A percentile compares a stretch with the other conserved stretches of the same genome.
Conservation (phyloP, 2,797 vertebrate genomes). For the Vireo griseus region DNA sequence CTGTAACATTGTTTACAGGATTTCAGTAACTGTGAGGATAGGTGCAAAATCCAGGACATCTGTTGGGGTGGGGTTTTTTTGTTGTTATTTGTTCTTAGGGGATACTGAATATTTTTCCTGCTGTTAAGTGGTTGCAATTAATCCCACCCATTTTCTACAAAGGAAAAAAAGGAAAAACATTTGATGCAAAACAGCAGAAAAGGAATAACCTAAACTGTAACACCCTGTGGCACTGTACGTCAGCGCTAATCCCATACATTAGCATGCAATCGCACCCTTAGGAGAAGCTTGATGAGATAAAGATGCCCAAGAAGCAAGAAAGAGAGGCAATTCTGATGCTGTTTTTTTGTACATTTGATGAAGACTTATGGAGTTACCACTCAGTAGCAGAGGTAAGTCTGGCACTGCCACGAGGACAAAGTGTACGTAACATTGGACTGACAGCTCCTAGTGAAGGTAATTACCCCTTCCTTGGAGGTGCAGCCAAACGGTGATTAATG, state of each 20-base stretch:
- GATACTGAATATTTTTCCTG: background rate
- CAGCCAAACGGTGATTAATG: background rate
- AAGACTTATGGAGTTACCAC: background rate
- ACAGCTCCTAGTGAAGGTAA: background rate
- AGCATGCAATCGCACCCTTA: background rate
- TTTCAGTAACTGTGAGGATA: background rate
- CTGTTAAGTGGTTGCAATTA: background rate
- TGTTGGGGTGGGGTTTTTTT: rapidly evolving
- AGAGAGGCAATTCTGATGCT: background rate
- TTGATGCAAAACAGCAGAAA: background rate
- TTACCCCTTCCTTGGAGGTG: too few species aligned
- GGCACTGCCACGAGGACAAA: rapidly evolving
- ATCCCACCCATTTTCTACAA: background rate
- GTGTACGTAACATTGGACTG: background rate
- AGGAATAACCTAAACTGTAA: background rate
- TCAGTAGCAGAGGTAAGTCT: background rate
- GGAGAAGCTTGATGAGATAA: background rate
- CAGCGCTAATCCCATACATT: background rate
- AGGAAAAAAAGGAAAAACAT: background rate
- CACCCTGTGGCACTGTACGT: background rate
- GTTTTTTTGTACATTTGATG: background rate
- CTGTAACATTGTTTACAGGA: background rate
- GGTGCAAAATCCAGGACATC: background rate
- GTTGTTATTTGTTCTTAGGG: background rate
- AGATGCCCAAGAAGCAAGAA: background rate